Conservation (phyloP, 2,888 invertebrate species). For the Drosophila macrothrix region DNA sequence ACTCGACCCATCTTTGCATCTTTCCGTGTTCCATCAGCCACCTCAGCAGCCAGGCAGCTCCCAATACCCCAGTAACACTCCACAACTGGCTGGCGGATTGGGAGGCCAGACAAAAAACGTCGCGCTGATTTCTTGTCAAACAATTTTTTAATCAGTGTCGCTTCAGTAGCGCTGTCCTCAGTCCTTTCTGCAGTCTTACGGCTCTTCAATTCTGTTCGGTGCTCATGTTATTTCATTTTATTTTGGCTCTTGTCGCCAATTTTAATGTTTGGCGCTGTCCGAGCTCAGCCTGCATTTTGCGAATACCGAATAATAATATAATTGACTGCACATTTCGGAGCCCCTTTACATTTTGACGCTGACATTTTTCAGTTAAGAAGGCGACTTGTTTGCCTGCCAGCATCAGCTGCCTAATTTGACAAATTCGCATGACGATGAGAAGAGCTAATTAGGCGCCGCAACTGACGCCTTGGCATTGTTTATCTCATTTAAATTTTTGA, state of each 20-base stretch:
- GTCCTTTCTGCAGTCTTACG: slow-evolving; percentile 1
- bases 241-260: slow-evolving; percentile 57
- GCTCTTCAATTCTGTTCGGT: background rate
- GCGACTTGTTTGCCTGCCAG: slow-evolving; percentile 22
- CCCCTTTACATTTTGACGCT: slow-evolving; percentile 55
- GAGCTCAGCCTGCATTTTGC: slow-evolving; percentile 31
- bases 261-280: slow-evolving; percentile 30
- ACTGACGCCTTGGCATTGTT: slow-evolving; percentile 41
- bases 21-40: background rate
- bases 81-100: slow-evolving; percentile 11
- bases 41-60: background rate
- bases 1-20: slow-evolving; percentile 7
- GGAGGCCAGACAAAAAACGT: slow-evolving; percentile 69
- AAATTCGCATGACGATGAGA: slow-evolving; percentile 73
- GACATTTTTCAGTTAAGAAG: slow-evolving; percentile 28
- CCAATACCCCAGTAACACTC: background rate
- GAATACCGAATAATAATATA: slow-evolving; percentile 41
- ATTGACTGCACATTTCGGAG: slow-evolving; percentile 73
- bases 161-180: slow-evolving; percentile 67
- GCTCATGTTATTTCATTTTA: slow-evolving; percentile 68
- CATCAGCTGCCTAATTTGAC: slow-evolving; percentile 74
- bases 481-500: background rate
- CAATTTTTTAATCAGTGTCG: slow-evolving; percentile 81
- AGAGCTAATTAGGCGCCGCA: slow-evolving; percentile 68
- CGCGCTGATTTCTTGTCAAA: slow-evolving; percentile 79